Conservation (phyloP, 2,888 invertebrate genomes). For the Craniophora ligustri region DNA sequence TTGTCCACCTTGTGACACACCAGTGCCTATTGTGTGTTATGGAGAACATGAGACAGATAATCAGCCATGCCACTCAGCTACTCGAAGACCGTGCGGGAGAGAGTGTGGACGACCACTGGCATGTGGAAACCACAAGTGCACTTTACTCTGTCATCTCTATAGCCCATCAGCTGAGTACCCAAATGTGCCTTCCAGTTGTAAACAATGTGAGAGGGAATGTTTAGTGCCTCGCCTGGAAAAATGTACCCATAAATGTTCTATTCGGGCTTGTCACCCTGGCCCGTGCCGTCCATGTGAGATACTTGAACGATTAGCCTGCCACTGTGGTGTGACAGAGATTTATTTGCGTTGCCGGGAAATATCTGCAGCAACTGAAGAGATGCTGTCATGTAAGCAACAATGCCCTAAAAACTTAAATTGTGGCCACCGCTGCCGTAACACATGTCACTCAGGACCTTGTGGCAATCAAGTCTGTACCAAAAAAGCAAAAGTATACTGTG, state of each 20-base stretch:
- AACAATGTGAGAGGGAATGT: slow-evolving; percentile 87
- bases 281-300: slow-evolving; percentile 93
- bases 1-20: slow-evolving; percentile 92
- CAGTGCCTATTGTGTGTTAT: slow-evolving; percentile 92
- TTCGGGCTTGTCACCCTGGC: slow-evolving; percentile 91
- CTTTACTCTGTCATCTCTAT: slow-evolving; percentile 91
- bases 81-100: slow-evolving; percentile 93
- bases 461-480: slow-evolving; percentile 92
- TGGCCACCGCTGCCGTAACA: slow-evolving; percentile 93
- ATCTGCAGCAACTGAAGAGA: slow-evolving; percentile 83
- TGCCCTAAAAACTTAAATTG: slow-evolving; percentile 96
- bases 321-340: slow-evolving; percentile 93
- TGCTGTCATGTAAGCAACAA: slow-evolving; percentile 93
- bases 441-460: slow-evolving; percentile 93
- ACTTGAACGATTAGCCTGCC: slow-evolving; percentile 92
- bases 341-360: slow-evolving; percentile 93
- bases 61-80: slow-evolving; percentile 92
- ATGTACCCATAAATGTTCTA: slow-evolving; percentile 93
- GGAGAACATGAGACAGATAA: slow-evolving; percentile 91
- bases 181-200: slow-evolving; percentile 83
- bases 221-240: slow-evolving; percentile 90
- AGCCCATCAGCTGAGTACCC: slow-evolving; percentile 67
- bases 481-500: slow-evolving; percentile 93
- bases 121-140: slow-evolving; percentile 94
- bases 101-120: slow-evolving; percentile 91